Evolutionary conservation across 2,888 invertebrate species (phyloP).

Genomic region (Rotaria macrura): DNA sequence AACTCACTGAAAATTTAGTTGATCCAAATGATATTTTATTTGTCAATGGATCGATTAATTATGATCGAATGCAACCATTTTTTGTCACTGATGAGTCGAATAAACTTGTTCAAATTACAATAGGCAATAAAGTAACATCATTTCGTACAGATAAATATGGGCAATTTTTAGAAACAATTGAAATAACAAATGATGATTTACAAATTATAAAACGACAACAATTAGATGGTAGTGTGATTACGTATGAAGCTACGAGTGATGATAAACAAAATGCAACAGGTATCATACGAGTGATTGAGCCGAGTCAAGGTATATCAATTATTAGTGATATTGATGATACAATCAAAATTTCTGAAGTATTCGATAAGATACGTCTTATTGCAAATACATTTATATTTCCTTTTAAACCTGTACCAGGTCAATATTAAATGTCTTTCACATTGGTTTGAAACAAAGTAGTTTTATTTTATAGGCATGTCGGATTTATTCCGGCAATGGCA

Average conservation of each 20-base stretch:
- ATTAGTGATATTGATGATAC: constrained; percentile 17
- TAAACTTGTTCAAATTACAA: neutral
- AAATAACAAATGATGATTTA: neutral
- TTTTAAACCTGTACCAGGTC: neutral
- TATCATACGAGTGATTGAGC: neutral
- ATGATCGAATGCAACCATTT: neutral
- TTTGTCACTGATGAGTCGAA: neutral
- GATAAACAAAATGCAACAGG: neutral
- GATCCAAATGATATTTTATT: neutral
- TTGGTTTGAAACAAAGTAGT: too few relatives aligned
- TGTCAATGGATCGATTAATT: neutral
- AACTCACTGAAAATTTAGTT: neutral
- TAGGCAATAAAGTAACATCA: neutral
- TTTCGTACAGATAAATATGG: neutral
- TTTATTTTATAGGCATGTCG: neutral
- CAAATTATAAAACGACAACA: neutral
- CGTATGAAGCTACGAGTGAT: neutral
- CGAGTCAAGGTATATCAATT: neutral
- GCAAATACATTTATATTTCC: constrained; percentile 9
- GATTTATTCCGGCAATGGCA: constrained; percentile 1
- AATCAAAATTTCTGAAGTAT: neutral
- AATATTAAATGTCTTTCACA: neutral
- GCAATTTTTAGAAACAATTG: neutral
- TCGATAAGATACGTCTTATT: neutral
- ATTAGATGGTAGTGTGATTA: neutral